Conservation (phyloP, 2,113 vertebrate genomes). For the Saccopteryx leptura region DNA sequence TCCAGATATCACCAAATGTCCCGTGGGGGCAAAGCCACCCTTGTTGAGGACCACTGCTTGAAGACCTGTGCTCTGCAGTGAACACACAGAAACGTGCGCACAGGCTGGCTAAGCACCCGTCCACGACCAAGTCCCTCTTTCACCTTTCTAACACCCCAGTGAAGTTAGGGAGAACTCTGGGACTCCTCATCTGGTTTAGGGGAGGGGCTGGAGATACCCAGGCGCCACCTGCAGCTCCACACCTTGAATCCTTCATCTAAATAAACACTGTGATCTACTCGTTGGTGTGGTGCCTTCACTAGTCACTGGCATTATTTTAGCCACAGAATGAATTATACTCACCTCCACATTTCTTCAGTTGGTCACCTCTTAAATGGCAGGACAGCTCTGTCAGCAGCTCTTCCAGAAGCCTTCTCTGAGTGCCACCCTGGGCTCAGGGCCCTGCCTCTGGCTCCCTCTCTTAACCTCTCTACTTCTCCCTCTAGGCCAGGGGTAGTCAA, state of each 20-base stretch:
- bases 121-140: rapidly evolving
- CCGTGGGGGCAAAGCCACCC: background rate
- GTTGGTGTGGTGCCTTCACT: rapidly evolving
- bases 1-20: background rate
- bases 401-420: background rate
- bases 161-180: rapidly evolving
- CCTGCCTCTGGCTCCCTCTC: background rate
- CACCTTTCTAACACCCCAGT: rapidly evolving
- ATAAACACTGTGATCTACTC: background rate
- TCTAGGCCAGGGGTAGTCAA: too few relatives aligned
- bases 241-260: background rate
- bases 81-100: rapidly evolving
- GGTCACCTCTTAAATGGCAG: background rate
- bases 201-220: background rate
- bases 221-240: rapidly evolving
- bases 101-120: rapidly evolving
- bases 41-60: background rate
- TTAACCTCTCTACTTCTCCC: background rate
- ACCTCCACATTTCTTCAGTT: background rate
- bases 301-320: rapidly evolving
- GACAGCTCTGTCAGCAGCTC: background rate
- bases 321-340: background rate
- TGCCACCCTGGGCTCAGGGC: background rate
- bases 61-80: rapidly evolving
- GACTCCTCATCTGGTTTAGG: background rate